Evolutionary conservation across 2,113 vertebrate species (phyloP).

Genomic region (Lasiurus borealis): DNA sequence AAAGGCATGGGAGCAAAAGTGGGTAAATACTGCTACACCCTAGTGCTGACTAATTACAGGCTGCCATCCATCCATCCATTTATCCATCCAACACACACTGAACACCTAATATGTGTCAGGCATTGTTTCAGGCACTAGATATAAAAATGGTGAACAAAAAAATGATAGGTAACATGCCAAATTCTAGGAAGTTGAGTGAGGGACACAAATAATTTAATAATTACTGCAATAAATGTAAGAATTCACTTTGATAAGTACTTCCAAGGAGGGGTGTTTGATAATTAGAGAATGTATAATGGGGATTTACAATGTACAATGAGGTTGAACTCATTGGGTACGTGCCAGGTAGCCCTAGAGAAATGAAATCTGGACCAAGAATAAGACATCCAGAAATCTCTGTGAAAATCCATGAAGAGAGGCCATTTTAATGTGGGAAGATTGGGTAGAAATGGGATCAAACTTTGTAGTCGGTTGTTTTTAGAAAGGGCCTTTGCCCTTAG

Average conservation of each 20-base stretch:
- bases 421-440: not conserved
- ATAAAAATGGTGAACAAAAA: not conserved
- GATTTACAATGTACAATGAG: not conserved
- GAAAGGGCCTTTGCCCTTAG: not conserved
- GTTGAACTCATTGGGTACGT: not conserved
- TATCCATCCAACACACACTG: not conserved
- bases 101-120: not conserved
- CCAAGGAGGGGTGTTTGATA: not conserved
- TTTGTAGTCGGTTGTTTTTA: not conserved
- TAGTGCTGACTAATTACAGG: not conserved
- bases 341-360: not conserved
- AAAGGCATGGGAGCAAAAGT: not conserved
- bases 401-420: not conserved
- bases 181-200: not conserved
- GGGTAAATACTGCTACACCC: not conserved
- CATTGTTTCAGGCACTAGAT: not conserved
- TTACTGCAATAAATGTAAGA: slow-evolving; percentile 2
- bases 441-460: not conserved
- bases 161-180: not conserved
- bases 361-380: slow-evolving; percentile 5
- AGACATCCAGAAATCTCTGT: not conserved
- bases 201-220: slow-evolving; percentile 32
- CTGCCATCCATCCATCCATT: not conserved
- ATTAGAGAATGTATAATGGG: not conserved
- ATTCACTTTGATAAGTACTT: not conserved